A percentile compares a stretch with the other conserved stretches of the same genome.
Evolutionary conservation across 2,888 invertebrate genomes (phyloP).

Genomic region (Pandemis cinnamomeana): DNA sequence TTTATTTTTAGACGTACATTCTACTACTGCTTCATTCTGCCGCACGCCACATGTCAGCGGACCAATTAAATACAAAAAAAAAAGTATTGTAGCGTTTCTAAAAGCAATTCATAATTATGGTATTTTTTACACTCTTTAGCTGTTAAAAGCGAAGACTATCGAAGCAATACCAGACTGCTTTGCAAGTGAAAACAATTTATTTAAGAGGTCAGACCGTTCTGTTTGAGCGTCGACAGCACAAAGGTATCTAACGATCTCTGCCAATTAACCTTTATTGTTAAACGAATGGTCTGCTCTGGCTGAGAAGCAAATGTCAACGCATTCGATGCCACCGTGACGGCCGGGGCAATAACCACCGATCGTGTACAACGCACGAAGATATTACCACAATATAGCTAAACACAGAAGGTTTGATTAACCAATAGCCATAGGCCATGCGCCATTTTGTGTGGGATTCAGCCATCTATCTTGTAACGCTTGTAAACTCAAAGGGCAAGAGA

Average conservation of each 20-base stretch:
- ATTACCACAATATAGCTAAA: constrained; percentile 41
- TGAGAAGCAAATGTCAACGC: constrained; percentile 46
- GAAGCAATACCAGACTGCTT: background rate
- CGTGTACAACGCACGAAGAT: constrained; percentile 50
- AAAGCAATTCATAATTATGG: background rate
- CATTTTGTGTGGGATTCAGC: too few species aligned
- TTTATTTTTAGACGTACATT: background rate
- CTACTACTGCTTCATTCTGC: background rate
- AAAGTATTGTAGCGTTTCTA: too few species aligned
- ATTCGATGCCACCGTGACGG: constrained; percentile 41
- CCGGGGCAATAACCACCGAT: constrained; percentile 58
- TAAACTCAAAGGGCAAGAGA: too few species aligned
- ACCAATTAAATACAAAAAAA: background rate
- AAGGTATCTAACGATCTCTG: constrained; percentile 11
- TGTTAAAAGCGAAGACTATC: background rate
- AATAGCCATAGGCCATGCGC: too few species aligned
- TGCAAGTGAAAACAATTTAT: background rate
- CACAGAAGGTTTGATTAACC: constrained; percentile 24
- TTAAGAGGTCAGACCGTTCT: background rate
- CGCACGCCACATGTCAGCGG: background rate
- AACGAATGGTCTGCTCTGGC: constrained; percentile 18
- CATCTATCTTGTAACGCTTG: too few species aligned
- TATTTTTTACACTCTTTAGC: background rate
- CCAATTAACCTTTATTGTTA: constrained; percentile 37
- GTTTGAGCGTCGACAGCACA: constrained; percentile 22